phyloP scores from a whole-genome alignment of 2,888 invertebrate genomes.

The Ctenicera cuprea region DNA sequence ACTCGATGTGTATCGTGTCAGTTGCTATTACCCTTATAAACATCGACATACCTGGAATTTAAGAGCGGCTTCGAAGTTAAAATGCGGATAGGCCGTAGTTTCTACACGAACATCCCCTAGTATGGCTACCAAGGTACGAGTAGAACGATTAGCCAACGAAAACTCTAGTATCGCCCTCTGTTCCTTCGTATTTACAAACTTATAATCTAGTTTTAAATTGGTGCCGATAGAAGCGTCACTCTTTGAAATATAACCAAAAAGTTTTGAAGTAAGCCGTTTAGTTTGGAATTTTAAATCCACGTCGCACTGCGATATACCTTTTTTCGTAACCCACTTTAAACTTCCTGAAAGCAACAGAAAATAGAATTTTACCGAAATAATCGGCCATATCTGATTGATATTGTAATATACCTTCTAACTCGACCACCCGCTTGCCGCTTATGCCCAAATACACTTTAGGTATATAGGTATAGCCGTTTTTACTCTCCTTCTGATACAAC shows the following conservation, averaged over 20 bases:
- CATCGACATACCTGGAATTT: slow-evolving; percentile 77
- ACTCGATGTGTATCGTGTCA: slow-evolving; percentile 58
- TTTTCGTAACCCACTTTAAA: slow-evolving; percentile 78
- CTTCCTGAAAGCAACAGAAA: slow-evolving; percentile 72
- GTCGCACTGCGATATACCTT: slow-evolving; percentile 85
- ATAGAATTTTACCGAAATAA: slow-evolving; percentile 44
- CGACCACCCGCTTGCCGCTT: slow-evolving; percentile 83
- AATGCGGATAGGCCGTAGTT: slow-evolving; percentile 85
- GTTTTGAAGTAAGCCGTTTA: slow-evolving; percentile 82
- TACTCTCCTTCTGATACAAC: slow-evolving; percentile 76
- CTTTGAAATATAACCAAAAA: slow-evolving; percentile 81
- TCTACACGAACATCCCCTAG: slow-evolving; percentile 81
- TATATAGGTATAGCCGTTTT: slow-evolving; percentile 81
- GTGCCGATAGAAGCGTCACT: slow-evolving; percentile 72
- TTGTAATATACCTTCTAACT: slow-evolving; percentile 77
- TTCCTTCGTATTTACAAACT: slow-evolving; percentile 76
- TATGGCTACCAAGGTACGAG: slow-evolving; percentile 76
- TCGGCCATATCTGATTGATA: slow-evolving; percentile 42
- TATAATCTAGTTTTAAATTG: slow-evolving; percentile 81
- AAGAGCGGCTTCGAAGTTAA: slow-evolving; percentile 80
- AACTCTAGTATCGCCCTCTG: slow-evolving; percentile 75
- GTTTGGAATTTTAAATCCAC: slow-evolving; percentile 86
- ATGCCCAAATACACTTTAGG: slow-evolving; percentile 84
- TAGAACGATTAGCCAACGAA: slow-evolving; percentile 74
- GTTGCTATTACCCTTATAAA: slow-evolving; percentile 51